Percentiles rank a stretch among this genome's conserved stretches.
Evolutionary conservation across 2,113 vertebrate species (phyloP).

Genomic region (Jacana jacana): DNA sequence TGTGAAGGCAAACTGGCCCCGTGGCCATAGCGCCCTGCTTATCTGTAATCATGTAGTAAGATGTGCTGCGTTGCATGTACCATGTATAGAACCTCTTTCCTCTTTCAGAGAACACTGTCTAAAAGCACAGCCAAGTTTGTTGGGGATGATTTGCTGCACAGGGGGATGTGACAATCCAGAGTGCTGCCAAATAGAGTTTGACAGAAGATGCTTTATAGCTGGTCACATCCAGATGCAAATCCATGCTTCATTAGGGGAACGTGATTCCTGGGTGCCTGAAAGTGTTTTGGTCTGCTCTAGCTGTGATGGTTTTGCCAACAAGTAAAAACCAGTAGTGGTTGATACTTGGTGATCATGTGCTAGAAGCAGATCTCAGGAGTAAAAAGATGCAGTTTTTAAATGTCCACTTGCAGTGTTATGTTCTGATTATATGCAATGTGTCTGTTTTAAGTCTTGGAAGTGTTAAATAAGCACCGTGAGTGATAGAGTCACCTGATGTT

Average conservation of each 20-base stretch:
- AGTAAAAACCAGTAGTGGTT: neutral
- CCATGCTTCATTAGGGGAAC: neutral
- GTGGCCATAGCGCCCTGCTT: neutral
- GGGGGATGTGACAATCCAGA: neutral
- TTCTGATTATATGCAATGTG: neutral
- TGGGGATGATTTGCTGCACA: neutral
- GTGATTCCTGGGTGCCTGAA: neutral
- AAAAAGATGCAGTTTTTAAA: neutral
- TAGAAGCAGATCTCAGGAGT: neutral
- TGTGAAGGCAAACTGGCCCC: neutral
- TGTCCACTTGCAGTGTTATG: neutral
- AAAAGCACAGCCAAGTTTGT: neutral
- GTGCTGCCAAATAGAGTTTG: neutral
- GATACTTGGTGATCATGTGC: neutral
- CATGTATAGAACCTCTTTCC: neutral
- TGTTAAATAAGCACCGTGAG: neutral
- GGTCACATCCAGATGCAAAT: neutral
- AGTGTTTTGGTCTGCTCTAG: neutral
- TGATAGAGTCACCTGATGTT: neutral
- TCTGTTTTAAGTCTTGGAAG: neutral
- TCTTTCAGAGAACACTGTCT: neutral
- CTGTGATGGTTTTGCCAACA: neutral
- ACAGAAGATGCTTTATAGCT: neutral
- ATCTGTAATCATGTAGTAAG: neutral
- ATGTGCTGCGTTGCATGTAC: neutral